A percentile compares a stretch with the other conserved stretches of the same genome.
Conservation (phyloP, 2,113 vertebrate genomes). For the Myocastor coypus region DNA sequence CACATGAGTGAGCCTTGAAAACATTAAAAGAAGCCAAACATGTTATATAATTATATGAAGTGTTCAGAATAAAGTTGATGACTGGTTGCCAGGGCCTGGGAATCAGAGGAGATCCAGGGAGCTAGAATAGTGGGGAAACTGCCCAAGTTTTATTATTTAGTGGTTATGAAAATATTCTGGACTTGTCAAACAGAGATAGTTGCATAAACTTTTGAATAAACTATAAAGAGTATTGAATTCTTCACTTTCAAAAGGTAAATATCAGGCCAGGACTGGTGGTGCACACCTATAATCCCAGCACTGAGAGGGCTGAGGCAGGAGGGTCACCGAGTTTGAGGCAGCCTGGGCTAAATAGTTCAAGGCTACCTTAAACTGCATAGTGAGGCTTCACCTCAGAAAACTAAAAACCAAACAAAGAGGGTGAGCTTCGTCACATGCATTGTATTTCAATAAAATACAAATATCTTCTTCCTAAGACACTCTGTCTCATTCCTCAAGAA, state of each 20-base stretch:
- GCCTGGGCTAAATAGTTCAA: neutral
- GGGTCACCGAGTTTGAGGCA: neutral
- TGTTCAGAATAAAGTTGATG: neutral
- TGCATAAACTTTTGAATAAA: slow-evolving; percentile 1
- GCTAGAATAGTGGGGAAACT: neutral
- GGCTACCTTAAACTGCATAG: neutral
- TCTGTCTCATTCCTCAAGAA: neutral
- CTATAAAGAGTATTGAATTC: slow-evolving; percentile 33
- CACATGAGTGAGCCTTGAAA: neutral
- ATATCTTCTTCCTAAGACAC: neutral
- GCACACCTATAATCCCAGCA: neutral
- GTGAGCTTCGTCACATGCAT: neutral
- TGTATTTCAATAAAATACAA: neutral
- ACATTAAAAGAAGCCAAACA: neutral
- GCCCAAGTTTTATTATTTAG: neutral
- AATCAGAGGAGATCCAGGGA: neutral
- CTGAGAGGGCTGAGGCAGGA: neutral
- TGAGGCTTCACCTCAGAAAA: neutral
- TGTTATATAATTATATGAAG: slow-evolving; percentile 26
- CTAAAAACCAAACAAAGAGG: neutral
- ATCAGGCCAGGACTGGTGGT: neutral
- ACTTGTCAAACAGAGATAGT: neutral
- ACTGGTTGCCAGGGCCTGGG: neutral
- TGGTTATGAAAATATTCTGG: slow-evolving; percentile 4
- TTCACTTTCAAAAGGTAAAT: slow-evolving; percentile 36